phyloP scores from a whole-genome alignment of 2,113 vertebrate species.

The Synchiropus splendidus region DNA sequence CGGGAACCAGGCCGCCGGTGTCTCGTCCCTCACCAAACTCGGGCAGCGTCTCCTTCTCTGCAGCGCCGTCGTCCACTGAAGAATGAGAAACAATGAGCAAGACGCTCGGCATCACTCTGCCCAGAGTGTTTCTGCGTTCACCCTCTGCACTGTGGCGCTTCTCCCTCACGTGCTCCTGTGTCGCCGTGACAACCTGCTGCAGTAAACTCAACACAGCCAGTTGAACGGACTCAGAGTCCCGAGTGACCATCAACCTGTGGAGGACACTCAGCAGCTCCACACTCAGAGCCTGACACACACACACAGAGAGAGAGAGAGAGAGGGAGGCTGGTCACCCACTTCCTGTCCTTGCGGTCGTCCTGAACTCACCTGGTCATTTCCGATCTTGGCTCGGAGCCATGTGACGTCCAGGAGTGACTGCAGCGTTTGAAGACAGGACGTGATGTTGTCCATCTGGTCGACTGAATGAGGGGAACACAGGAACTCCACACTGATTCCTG shows the following conservation, averaged over 20 bases:
- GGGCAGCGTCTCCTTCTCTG: constrained; percentile 92
- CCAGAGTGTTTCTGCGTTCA: constrained; percentile 23
- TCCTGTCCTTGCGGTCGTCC: too few relatives aligned
- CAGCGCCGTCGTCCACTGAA: constrained; percentile 88
- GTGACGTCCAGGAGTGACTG: constrained; percentile 75
- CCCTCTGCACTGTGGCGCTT: constrained; percentile 89
- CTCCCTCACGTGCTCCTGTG: constrained; percentile 84
- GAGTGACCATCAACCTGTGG: constrained; percentile 84
- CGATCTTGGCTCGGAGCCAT: constrained; percentile 83
- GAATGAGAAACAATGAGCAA: not conserved
- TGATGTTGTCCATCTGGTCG: constrained; percentile 83
- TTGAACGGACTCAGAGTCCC: constrained; percentile 78
- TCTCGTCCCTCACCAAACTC: constrained; percentile 92
- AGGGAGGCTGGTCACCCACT: too few relatives aligned
- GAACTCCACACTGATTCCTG: constrained; percentile 89
- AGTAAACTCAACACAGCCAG: constrained; percentile 79
- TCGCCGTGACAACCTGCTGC: constrained; percentile 73
- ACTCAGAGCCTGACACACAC: constrained; percentile 69
- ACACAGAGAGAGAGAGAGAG: not conserved
- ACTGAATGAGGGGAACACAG: constrained; percentile 83
- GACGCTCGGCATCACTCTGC: not conserved
- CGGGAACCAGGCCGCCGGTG: constrained; percentile 85
- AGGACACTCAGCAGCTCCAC: constrained; percentile 85
- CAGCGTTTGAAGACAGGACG: constrained; percentile 77
- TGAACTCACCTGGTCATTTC: constrained; percentile 83